Base-by-base conservation (phyloP, 1,140 invertebrate genomes). In the Pteromalus puparum region DNA sequence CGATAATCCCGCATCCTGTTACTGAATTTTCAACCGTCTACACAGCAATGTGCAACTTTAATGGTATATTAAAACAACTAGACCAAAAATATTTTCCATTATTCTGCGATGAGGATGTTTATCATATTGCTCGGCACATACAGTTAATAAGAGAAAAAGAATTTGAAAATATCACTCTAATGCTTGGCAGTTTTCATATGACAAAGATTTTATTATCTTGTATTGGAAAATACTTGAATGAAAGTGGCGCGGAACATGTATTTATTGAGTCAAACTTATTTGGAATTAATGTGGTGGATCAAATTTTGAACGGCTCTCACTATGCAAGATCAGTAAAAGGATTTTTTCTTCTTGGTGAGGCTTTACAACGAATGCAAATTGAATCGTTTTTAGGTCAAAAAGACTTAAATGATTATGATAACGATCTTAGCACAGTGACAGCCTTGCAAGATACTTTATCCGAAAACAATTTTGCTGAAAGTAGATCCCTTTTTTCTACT, bases 11-110 rank as follows among this genome's bases (percentile, higher is more conserved):
- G 2, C 53, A 77, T 46, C 73, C 72, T 30, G 72, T 83, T 15
- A 86, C 24, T 82, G 72, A 82, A 10, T 85, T 82, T 68, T 46
- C 79, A 12, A 85, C 84, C 5, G 73, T 85, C 3, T 85, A 85
- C 46, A 85, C 84, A 1, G 65, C 70, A 21, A 61, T 82, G 48
- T 85, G 72, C 26, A 82, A 82, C 65, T 85, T 85, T 13, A 75
- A 75, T 26, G 65, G 82, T 18, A 61, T 85, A 4, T 34, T 70
- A 26, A 9, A 7, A 24, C 81, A 85, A 70, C 34, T 85, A 18
- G 68, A 81, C 12, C 84, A 81, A 73, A 46, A 77, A 53, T 78
- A 30, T 53, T 67, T 86, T 1, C 75, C 75, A 7, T 2, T 83
- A 38, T 46, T 79, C 15, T 83, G 73, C 48, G 80, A 76, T 61